phyloP scores from a whole-genome alignment of 2,113 vertebrate species.

The Mellivora capensis region DNA sequence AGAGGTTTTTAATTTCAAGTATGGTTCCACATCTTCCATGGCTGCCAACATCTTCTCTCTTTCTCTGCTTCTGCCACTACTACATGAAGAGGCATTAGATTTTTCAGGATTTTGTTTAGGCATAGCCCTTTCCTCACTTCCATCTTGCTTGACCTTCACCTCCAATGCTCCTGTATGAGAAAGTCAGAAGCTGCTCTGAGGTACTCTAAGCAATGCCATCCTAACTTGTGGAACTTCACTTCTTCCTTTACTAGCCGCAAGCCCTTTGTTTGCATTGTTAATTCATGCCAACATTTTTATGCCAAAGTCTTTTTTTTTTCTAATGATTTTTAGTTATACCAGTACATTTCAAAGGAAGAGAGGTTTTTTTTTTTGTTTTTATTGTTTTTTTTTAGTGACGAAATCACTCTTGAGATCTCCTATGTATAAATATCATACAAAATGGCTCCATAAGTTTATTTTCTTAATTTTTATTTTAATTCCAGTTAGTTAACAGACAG shows the following conservation, averaged over 20 bases:
- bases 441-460: background rate
- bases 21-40: background rate
- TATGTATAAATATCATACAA: background rate
- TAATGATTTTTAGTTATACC: background rate
- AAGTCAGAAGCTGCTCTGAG: background rate
- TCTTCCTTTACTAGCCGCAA: background rate
- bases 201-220: too few species aligned
- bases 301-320: background rate
- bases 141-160: background rate
- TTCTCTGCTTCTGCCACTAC: background rate
- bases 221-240: background rate
- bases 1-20: background rate
- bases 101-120: background rate
- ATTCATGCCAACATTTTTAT: background rate
- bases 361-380: background rate
- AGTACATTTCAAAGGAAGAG: background rate
- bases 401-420: background rate
- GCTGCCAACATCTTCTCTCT: background rate
- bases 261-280: background rate
- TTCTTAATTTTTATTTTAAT: background rate
- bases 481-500: background rate
- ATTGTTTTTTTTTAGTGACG: background rate
- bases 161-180: background rate
- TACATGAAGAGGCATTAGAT: background rate
- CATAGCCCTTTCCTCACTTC: background rate